Evolutionary conservation across 1,140 invertebrate species (phyloP).

Genomic region (Coptotermes formosanus): DNA sequence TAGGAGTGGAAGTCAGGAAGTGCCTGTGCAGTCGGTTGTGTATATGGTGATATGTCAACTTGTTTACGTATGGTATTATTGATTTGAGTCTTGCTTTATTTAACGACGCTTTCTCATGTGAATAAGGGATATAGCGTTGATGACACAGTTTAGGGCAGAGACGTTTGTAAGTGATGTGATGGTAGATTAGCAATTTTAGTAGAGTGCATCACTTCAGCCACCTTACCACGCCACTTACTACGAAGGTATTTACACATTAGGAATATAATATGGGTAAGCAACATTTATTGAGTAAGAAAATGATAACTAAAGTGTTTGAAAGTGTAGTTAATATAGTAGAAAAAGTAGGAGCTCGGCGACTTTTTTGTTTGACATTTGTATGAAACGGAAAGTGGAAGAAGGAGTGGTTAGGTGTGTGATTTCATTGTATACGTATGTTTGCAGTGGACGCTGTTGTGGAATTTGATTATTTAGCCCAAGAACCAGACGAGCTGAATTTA

Average conservation of each 20-base stretch:
- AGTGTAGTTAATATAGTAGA: neutral
- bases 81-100: no score
- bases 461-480: slow-evolving; percentile 76
- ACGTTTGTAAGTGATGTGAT: neutral
- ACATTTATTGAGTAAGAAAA: neutral
- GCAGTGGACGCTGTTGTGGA: slow-evolving; percentile 76
- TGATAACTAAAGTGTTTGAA: neutral
- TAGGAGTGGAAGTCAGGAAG: neutral
- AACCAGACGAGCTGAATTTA: slow-evolving; percentile 81
- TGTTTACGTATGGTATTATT: neutral
- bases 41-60: neutral
- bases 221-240: neutral
- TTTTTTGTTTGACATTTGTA: neutral
- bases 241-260: neutral
- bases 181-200: neutral
- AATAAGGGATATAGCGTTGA: no score
- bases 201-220: neutral
- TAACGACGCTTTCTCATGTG: no score
- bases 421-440: slow-evolving; percentile 36
- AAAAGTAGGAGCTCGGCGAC: neutral
- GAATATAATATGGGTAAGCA: neutral
- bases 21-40: neutral
- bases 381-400: neutral
- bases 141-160: neutral
- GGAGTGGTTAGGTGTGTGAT: neutral